Evolutionary conservation across 53 echinoderm and acorn worm genomes (phyloP).

Genomic region (Holothuria scabra): DNA sequence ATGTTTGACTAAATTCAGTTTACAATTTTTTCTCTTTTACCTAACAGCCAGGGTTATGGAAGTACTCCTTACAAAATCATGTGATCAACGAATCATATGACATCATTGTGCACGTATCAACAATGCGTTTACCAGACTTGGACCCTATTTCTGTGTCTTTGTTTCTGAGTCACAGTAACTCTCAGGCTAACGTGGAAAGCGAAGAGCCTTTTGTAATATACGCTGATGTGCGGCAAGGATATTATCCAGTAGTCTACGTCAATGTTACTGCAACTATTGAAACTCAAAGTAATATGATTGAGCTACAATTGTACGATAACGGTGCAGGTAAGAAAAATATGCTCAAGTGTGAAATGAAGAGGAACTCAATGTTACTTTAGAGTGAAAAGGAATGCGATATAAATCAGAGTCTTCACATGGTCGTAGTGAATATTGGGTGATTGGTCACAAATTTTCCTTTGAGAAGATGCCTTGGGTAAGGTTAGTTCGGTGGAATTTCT

Average conservation of each 20-base stretch:
- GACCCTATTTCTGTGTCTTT: background rate
- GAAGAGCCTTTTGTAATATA: background rate
- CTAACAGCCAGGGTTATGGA: slow-evolving; percentile 1
- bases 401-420: too few species aligned
- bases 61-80: background rate
- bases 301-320: slow-evolving; percentile 8
- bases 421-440: too few species aligned
- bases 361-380: too few species aligned
- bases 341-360: too few species aligned
- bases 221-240: slow-evolving; percentile 16
- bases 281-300: background rate
- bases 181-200: too few species aligned
- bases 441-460: too few species aligned
- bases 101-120: background rate
- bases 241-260: background rate
- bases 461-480: too few species aligned
- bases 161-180: background rate
- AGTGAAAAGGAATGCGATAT: too few species aligned
- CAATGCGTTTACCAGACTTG: background rate
- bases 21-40: too few species aligned
- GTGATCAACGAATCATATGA: background rate
- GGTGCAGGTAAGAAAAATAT: slow-evolving; percentile 6
- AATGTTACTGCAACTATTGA: background rate
- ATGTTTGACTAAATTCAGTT: too few species aligned
- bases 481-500: too few species aligned